Evolutionary conservation across 1,140 invertebrate species (phyloP).

Genomic region (Holcopasites calliopsidis): DNA sequence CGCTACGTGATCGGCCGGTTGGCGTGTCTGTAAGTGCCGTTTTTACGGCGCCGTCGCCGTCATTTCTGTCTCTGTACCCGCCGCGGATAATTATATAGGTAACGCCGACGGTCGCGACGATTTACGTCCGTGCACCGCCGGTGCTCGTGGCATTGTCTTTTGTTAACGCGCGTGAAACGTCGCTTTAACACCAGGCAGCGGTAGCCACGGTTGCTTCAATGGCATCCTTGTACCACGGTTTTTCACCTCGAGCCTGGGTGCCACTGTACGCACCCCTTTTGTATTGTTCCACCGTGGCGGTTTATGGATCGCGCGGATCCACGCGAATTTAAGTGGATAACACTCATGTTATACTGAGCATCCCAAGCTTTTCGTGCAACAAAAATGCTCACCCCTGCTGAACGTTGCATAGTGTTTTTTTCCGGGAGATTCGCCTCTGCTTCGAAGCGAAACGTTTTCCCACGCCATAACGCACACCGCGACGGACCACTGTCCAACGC

Average conservation of each 20-base stretch:
- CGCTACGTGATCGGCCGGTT: neutral
- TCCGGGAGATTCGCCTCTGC: too few relatives aligned
- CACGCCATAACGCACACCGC: too few relatives aligned
- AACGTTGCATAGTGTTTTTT: too few relatives aligned
- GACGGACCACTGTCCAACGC: too few relatives aligned
- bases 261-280: neutral
- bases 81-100: constrained; percentile 13
- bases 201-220: neutral
- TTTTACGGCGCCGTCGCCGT: constrained; percentile 10
- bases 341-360: neutral
- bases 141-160: neutral
- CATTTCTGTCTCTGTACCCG: neutral
- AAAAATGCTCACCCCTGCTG: too few relatives aligned
- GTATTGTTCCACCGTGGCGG: neutral
- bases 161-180: neutral
- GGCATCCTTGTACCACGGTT: neutral
- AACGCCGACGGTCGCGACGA: constrained; percentile 1
- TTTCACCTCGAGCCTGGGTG: neutral
- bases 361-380: too few relatives aligned
- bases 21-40: neutral
- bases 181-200: neutral
- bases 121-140: neutral
- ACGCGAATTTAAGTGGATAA: neutral
- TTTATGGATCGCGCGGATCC: neutral
- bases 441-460: neutral